Base-by-base conservation (phyloP, 1,140 invertebrate genomes). In the Pachyrhynchus sulphureomaculatus region DNA sequence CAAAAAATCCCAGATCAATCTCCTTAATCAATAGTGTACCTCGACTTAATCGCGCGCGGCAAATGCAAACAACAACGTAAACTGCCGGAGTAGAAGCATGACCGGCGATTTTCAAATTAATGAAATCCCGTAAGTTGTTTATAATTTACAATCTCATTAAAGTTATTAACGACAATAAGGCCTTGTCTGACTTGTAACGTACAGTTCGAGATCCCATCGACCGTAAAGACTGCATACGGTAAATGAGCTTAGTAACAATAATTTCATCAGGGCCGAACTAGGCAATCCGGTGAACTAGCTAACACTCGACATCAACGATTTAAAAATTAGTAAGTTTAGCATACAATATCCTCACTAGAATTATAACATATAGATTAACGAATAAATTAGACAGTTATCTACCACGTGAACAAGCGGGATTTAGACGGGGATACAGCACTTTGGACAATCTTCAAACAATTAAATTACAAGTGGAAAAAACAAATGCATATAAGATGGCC, bases 71-170 rank as follows among this genome's bases (percentile, higher is more conserved):
- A n/a, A n/a, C n/a, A n/a, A n/a, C n/a, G n/a, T n/a, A 33, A 20
- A 49, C 26, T 29, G 26, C 26, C 18, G 15, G n/a, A n/a, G 20
- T 49, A 49, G 15, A 34, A n/a, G 23, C 47, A 49, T 49, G 47
- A 49, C 47, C 44, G 32, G 47, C 47, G 23, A 17, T 15, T 49
- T 49, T 49, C 13, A 49, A 18, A 49, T 33, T 29, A 49, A 49
- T 34, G 26, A 34, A 49, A 33, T 49, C 47, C 29, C 47, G 29
- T 18, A 20, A 34, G 47, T 34, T 29, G 47, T 20, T 49, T 34
- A 49, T 49, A 49, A 49, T 49, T 49, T 49, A 49, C 47, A 49
- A 49, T 49, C 47, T 49, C 47, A 49, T 49, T 49, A 49, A 33
- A 49, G 47, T 49, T 49, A 49, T 49, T 49, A 49, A 49, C 47